Conservation (phyloP, 1,140 invertebrate genomes). For the Aphaenogaster floridana region DNA sequence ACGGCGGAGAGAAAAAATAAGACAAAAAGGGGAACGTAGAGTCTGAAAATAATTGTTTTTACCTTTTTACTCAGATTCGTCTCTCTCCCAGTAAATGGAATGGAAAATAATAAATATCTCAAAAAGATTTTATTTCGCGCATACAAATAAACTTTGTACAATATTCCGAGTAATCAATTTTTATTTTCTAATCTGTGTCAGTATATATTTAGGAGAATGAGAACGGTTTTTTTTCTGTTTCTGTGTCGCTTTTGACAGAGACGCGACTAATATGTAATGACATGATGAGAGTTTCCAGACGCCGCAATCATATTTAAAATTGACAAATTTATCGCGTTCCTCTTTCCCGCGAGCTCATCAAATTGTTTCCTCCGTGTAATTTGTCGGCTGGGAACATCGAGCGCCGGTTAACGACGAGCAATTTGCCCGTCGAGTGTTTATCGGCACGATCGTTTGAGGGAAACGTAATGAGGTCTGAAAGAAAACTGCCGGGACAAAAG, state of each 20-base stretch:
- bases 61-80: background rate
- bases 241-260: conserved; percentile 15
- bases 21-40: conserved; percentile 47
- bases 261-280: conserved; percentile 44
- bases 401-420: conserved; percentile 74
- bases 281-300: conserved; percentile 61
- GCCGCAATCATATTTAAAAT: conserved; percentile 78
- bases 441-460: conserved; percentile 73
- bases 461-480: conserved; percentile 74
- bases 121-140: background rate
- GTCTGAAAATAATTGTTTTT: conserved; percentile 69
- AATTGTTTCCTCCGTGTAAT: conserved; percentile 72
- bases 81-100: background rate
- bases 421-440: conserved; percentile 78
- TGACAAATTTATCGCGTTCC: conserved; percentile 75
- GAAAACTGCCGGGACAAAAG: conserved; percentile 67
- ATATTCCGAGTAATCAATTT: background rate
- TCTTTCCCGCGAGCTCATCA: conserved; percentile 64
- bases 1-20: background rate
- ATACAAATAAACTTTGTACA: background rate
- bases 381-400: conserved; percentile 65
- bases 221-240: background rate
- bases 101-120: background rate
- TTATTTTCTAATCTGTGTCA: background rate
- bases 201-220: background rate